phyloP scores from a whole-genome alignment of 2,888 invertebrate species.

The Tineola bisselliella region DNA sequence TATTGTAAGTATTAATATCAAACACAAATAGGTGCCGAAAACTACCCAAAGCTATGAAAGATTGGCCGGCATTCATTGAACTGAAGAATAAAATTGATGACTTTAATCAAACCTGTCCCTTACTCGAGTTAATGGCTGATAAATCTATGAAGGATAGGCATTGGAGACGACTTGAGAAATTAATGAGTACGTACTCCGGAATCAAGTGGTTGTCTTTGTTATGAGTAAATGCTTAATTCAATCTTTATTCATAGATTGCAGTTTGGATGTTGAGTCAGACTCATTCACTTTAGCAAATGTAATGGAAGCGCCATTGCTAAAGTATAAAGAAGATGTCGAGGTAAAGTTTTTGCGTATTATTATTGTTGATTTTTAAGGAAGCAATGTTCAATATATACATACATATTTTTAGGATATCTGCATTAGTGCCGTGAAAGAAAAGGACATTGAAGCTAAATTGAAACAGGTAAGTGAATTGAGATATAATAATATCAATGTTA shows the following conservation, averaged over 20 bases:
- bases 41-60: conserved; percentile 84
- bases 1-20: conserved; percentile 14
- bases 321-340: conserved; percentile 88
- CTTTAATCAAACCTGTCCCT: conserved; percentile 87
- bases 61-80: conserved; percentile 88
- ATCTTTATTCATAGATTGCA: conserved; percentile 50
- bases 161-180: conserved; percentile 71
- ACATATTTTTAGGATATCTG: conserved; percentile 77
- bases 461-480: conserved; percentile 66
- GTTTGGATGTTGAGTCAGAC: conserved; percentile 82
- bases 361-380: too few species aligned
- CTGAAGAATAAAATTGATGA: conserved; percentile 90
- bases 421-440: conserved; percentile 88
- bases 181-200: conserved; percentile 42
- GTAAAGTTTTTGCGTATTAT: conserved; percentile 33
- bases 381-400: background rate
- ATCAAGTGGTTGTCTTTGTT: background rate
- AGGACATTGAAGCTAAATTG: conserved; percentile 89
- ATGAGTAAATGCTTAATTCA: background rate
- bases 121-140: conserved; percentile 88
- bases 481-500: background rate
- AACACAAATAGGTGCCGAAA: conserved; percentile 83
- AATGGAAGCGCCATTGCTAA: conserved; percentile 84
- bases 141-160: conserved; percentile 86
- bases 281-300: conserved; percentile 82